phyloP scores from a whole-genome alignment of 2,113 vertebrate species.

The Litocranius walleri region DNA sequence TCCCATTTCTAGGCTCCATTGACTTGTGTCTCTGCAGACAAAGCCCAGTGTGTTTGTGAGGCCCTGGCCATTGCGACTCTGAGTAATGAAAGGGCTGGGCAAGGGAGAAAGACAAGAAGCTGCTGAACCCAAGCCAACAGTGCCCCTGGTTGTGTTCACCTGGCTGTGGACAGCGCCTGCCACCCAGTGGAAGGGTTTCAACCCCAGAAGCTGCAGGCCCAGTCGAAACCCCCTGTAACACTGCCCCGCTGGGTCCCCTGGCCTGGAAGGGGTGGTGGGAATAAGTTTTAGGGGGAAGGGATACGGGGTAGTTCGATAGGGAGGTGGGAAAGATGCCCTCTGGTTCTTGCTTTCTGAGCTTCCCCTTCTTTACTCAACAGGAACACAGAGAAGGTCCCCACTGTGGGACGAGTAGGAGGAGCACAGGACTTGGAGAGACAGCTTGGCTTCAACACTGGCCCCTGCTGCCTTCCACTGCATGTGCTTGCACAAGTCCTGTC shows the following conservation, averaged over 20 bases:
- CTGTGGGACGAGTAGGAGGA: neutral
- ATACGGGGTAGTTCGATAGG: neutral
- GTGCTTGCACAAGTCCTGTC: neutral
- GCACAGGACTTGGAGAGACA: fast-evolving
- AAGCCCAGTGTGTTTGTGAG: neutral
- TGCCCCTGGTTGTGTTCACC: neutral
- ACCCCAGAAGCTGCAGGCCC: neutral
- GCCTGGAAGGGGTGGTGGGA: neutral
- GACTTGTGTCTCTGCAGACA: neutral
- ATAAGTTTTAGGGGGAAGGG: neutral
- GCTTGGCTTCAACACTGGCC: neutral
- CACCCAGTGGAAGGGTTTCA: neutral
- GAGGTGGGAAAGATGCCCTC: neutral
- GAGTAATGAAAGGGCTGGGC: neutral
- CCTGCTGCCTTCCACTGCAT: neutral
- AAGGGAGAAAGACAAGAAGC: neutral
- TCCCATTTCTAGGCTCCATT: neutral
- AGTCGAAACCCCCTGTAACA: neutral
- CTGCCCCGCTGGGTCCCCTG: neutral
- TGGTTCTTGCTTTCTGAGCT: neutral
- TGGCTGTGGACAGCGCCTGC: neutral
- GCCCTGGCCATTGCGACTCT: neutral
- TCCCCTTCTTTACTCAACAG: neutral
- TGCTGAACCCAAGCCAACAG: neutral
- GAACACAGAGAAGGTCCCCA: neutral